Conservation (phyloP, 2,797 vertebrate species). For the Oceanodroma leucorhoa region DNA sequence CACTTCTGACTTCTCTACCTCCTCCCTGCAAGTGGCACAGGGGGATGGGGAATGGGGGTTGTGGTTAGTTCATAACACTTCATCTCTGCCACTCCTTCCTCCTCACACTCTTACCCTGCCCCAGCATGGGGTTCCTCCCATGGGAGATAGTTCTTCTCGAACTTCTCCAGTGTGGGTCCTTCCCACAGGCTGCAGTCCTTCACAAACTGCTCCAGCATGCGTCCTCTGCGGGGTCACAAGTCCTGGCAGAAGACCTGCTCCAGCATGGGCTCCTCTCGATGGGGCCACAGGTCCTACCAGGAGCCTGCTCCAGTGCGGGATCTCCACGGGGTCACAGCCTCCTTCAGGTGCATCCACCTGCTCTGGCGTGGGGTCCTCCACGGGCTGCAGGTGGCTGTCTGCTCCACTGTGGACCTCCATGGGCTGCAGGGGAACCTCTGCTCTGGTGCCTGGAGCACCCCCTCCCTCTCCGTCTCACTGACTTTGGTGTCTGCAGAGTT, state of each 20-base stretch:
- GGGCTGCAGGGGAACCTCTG: background rate
- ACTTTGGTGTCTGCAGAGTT: background rate
- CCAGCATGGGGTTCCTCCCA: accelerated
- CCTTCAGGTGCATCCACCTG: accelerated
- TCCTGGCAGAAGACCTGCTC: background rate
- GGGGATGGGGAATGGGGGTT: accelerated
- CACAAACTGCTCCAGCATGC: accelerated
- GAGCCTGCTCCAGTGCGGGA: accelerated
- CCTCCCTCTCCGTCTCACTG: background rate
- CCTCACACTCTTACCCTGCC: background rate
- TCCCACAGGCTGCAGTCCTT: background rate
- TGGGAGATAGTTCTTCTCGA: accelerated
- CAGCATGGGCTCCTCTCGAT: accelerated
- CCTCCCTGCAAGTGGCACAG: background rate
- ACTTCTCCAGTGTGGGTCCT: background rate
- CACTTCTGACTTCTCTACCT: background rate
- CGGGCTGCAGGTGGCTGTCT: background rate
- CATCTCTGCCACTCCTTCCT: background rate
- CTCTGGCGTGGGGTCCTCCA: accelerated
- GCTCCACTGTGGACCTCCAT: background rate
- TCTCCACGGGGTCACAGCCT: background rate
- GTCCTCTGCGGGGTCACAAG: background rate
- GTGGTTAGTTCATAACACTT: background rate
- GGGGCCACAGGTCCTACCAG: background rate
- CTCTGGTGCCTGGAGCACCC: accelerated